phyloP scores from a whole-genome alignment of 2,797 vertebrate species.

The Eulemur albifrons region DNA sequence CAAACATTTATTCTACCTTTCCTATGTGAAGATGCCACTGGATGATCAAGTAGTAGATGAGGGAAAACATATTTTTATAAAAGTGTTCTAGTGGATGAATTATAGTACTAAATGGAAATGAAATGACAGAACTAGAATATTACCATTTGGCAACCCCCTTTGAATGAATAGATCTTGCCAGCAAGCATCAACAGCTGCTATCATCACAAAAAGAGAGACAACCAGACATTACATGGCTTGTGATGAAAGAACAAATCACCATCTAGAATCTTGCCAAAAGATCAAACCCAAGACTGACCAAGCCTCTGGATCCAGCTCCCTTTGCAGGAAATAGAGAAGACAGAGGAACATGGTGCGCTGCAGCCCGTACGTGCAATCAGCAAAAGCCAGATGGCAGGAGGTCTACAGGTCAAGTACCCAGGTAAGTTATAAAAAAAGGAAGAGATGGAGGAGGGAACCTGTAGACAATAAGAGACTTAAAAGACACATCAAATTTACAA shows the following conservation, averaged over 20 bases:
- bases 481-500: neutral
- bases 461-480: neutral
- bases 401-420: neutral
- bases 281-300: neutral
- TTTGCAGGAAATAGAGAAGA: neutral
- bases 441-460: neutral
- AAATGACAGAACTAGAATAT: neutral
- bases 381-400: neutral
- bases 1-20: conserved; percentile 21
- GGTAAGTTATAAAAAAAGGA: neutral
- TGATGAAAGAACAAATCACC: neutral
- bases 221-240: neutral
- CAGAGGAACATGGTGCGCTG: neutral
- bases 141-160: neutral
- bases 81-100: neutral
- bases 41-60: neutral
- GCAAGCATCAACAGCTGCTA: neutral
- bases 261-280: neutral
- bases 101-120: neutral
- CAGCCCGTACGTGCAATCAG: rapidly evolving
- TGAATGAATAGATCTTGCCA: neutral
- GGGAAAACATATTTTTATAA: neutral
- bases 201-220: neutral
- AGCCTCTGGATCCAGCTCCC: neutral
- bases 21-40: neutral